phyloP scores from a whole-genome alignment of 2,888 invertebrate genomes.

The Eutolmus rufibarbis region DNA sequence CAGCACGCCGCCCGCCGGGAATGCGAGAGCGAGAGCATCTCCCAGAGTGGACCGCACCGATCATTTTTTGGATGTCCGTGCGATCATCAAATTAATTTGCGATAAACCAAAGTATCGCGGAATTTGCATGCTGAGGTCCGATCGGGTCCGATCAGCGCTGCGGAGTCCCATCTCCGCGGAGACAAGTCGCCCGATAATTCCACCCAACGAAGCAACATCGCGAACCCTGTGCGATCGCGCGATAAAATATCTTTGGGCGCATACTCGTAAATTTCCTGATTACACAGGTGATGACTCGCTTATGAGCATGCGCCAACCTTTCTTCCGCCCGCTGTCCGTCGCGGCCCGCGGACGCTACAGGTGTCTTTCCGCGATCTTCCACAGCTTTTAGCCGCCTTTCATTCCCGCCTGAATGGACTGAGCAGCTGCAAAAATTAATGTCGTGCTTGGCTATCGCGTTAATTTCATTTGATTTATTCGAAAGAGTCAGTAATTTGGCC shows the following conservation, averaged over 20 bases:
- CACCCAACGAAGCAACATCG: not conserved
- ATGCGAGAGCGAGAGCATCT: not conserved
- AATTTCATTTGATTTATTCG: not conserved
- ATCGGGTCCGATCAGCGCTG: not conserved
- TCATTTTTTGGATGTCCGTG: not conserved
- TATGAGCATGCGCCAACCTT: slow-evolving; percentile 22
- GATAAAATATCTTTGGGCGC: slow-evolving; percentile 29
- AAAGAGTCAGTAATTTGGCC: not conserved
- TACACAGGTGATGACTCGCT: slow-evolving; percentile 14
- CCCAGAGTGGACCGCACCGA: not conserved
- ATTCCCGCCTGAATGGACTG: not conserved
- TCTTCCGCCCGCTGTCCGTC: not conserved
- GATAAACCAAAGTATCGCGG: not conserved
- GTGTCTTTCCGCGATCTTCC: not conserved
- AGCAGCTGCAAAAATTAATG: not conserved
- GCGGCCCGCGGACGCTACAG: not conserved
- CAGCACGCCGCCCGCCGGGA: not conserved
- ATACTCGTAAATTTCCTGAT: slow-evolving; percentile 31
- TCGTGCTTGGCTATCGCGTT: not conserved
- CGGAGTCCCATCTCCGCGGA: not conserved
- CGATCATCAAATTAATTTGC: not conserved
- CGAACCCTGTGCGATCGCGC: not conserved
- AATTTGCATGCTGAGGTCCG: not conserved
- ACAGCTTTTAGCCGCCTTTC: not conserved
- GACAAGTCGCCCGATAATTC: not conserved